Conservation (phyloP, 1,140 invertebrate genomes). For the Myzus persicae region DNA sequence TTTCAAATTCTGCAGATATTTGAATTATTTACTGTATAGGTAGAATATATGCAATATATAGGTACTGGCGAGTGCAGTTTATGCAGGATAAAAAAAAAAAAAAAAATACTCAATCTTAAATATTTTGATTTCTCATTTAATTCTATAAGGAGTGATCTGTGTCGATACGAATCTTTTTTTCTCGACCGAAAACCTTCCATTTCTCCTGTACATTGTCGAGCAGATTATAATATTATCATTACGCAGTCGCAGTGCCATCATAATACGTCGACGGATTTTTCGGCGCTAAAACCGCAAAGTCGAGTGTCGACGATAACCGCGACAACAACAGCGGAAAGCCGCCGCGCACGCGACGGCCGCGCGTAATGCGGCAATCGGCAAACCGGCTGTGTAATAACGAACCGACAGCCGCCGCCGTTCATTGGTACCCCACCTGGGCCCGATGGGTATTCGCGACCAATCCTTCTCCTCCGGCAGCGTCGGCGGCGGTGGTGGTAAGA, state of each 20-base stretch:
- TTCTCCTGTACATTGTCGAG: no score
- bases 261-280: background rate
- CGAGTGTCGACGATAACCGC: no score
- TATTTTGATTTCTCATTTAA: no score
- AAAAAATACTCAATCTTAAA: no score
- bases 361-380: background rate
- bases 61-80: no score
- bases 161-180: no score
- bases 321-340: background rate
- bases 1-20: background rate
- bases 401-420: background rate
- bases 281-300: background rate
- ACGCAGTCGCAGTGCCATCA: no score
- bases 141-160: no score
- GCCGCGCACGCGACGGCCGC: background rate
- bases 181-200: no score
- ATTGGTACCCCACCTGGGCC: constrained; percentile 43
- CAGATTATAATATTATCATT: background rate
- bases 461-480: constrained; percentile 16
- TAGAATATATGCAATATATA: no score
- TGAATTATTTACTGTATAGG: background rate
- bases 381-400: background rate
- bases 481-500: background rate
- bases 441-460: constrained; percentile 18
- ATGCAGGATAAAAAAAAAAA: no score